A percentile compares a stretch with the other conserved stretches of the same genome.
Evolutionary conservation across 1,140 invertebrate genomes (phyloP).

Genomic region (Vollenhovia emeryi): DNA sequence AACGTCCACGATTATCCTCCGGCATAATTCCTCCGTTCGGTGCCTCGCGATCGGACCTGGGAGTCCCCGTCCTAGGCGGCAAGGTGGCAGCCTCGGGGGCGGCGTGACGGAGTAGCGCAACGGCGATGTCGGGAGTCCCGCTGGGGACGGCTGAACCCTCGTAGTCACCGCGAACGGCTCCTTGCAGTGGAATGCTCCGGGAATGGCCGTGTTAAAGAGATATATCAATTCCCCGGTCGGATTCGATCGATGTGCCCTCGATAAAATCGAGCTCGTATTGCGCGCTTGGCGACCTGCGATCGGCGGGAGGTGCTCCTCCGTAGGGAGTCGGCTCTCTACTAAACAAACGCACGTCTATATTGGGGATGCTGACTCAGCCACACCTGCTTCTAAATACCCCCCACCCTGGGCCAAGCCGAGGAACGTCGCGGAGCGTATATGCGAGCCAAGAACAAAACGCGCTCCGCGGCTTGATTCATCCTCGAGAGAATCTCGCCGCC

Average conservation of each 20-base stretch:
- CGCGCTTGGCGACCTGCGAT: constrained; percentile 56
- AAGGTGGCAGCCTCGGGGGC: not conserved
- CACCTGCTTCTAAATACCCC: constrained; percentile 79
- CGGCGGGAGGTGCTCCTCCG: constrained; percentile 78
- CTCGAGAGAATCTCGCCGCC: constrained; percentile 66
- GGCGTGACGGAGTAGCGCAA: not conserved
- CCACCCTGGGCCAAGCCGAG: constrained; percentile 61
- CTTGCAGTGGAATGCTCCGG: constrained; percentile 46
- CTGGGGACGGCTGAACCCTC: not conserved
- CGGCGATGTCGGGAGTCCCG: constrained; percentile 14
- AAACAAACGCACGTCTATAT: constrained; percentile 82
- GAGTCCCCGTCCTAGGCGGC: not conserved
- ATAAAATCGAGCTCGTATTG: constrained; percentile 60
- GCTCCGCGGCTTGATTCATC: constrained; percentile 74
- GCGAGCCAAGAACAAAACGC: constrained; percentile 84
- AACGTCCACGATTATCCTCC: constrained; percentile 32
- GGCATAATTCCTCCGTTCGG: constrained; percentile 27
- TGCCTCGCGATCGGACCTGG: not conserved
- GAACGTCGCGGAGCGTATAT: constrained; percentile 44
- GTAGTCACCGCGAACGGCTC: not conserved
- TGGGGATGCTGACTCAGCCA: constrained; percentile 81
- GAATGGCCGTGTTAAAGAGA: constrained; percentile 22
- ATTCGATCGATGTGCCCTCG: constrained; percentile 47
- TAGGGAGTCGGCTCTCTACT: constrained; percentile 79
- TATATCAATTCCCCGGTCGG: constrained; percentile 48